Evolutionary conservation across 2,888 invertebrate species (phyloP).

Genomic region (Anodontia alba): DNA sequence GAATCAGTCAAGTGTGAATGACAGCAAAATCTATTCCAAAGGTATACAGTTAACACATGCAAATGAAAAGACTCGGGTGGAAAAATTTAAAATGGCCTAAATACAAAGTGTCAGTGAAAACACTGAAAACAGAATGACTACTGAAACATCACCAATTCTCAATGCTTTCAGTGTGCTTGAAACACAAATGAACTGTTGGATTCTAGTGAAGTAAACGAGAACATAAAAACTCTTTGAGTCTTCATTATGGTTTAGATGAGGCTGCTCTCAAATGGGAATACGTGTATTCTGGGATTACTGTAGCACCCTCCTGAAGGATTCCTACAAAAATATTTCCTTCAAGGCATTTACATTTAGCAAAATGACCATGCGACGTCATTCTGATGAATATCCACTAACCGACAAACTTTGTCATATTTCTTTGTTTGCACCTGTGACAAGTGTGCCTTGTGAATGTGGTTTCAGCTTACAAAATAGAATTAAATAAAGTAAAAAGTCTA

Average conservation of each 20-base stretch:
- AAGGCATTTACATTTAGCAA: slow-evolving; percentile 5
- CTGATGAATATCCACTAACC: slow-evolving; percentile 27
- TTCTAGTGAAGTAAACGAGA: not conserved
- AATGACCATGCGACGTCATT: not conserved
- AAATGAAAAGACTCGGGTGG: slow-evolving; percentile 20
- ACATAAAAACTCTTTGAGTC: not conserved
- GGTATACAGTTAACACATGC: slow-evolving; percentile 28
- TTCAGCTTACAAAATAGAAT: slow-evolving; percentile 32
- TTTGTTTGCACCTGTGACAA: slow-evolving; percentile 28
- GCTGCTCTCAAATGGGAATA: slow-evolving; percentile 1
- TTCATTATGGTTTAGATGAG: not conserved
- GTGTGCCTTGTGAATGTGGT: slow-evolving; percentile 35
- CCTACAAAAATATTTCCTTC: slow-evolving; percentile 11
- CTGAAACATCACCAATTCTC: not conserved
- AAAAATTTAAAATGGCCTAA: slow-evolving; percentile 24
- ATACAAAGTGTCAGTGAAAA: slow-evolving; percentile 5
- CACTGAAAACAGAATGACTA: not conserved
- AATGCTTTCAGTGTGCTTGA: slow-evolving; percentile 3
- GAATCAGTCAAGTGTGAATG: not conserved
- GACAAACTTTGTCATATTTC: slow-evolving; percentile 1
- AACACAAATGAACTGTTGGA: not conserved
- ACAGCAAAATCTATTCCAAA: not conserved
- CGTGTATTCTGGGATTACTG: slow-evolving; percentile 22
- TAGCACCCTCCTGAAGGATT: slow-evolving; percentile 9
- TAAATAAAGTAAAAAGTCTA: slow-evolving; percentile 17